Evolutionary conservation across 1,140 invertebrate species (phyloP), one percentile per base, ranked within the genome.

Genomic region (Diorhabda sublineata): DNA sequence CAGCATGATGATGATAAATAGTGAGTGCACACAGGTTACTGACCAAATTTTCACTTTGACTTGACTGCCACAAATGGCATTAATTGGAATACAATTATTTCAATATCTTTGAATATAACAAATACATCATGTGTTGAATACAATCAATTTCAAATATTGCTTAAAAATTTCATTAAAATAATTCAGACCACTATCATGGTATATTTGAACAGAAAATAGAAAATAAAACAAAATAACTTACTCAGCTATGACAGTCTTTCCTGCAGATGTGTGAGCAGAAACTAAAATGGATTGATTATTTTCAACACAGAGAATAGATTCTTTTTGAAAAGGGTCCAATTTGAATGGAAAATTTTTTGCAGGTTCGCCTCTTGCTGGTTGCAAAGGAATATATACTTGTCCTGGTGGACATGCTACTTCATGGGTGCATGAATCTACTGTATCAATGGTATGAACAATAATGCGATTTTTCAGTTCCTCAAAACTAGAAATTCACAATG

Each of bases 191-290:
- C 26, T 26, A 26, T 26, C 26, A 26, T 26, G 0, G 26, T 26
- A 26, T 26, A 26, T 1, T 26, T 26, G 26, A 26, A 26, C 26
- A 26, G 26, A 26, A 1, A 26, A 26, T 26, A 65, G n/a, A 57
- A 71, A 74, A 61, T 64, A 44, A 47, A 59, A 64, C 64, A 58
- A 73, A 77, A 3, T 41, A 65, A 90, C 92, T 87, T 89, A 98
- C 92, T 98, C 95, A 45, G 97, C 98, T 52, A 98, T 96, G 41
- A 99, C 98, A 62, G 98, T 99, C 89, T 99, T 99, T 61, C 98
- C 98, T 69, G 98, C 97, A n/a, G 97, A 99, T 4, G 98, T 99
- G 81, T 99, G 98, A 44, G 98, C 98, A 0, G 97, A 98, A 0
- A 99, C 98, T 41, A 99, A 85, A 6, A 99, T 97, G 41, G 97